These are phyloP conservation scores for Zoroaster sp. DNA, from an alignment of 53 echinoderm and acorn worm genomes.

Conservation along the genomic window DNA sequence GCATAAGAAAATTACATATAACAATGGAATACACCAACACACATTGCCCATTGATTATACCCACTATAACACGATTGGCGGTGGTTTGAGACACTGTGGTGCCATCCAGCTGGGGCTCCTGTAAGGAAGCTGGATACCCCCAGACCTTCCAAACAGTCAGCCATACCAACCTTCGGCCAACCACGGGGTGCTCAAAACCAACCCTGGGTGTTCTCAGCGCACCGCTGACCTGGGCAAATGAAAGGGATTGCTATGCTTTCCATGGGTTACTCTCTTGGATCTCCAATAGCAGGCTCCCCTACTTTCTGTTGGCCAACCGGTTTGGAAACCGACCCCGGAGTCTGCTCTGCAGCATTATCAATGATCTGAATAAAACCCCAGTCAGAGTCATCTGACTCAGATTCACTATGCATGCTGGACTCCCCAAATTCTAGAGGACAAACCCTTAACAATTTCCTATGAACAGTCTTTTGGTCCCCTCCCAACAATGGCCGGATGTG, in stretches of 20 bases:
- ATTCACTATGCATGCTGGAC: neutral
- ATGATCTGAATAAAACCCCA: neutral
- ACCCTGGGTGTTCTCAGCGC: neutral
- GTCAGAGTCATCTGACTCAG: neutral
- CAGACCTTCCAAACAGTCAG: neutral
- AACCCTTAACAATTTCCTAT: constrained; percentile 24
- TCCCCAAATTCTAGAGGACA: constrained; percentile 28
- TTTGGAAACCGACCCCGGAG: neutral
- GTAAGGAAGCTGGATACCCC: neutral
- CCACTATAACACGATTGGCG: neutral
- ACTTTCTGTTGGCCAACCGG: neutral
- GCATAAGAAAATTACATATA: neutral
- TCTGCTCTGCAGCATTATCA: neutral
- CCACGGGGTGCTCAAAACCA: neutral
- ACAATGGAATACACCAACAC: neutral
- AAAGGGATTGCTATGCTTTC: neutral
- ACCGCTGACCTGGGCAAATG: neutral
- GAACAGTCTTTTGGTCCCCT: constrained; percentile 50
- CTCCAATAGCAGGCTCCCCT: neutral
- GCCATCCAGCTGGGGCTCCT: neutral
- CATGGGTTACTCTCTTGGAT: neutral
- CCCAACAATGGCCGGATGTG: constrained; percentile 55
- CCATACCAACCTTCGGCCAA: neutral
- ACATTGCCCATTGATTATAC: neutral
- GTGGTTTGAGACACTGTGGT: neutral